phyloP scores from a whole-genome alignment of 2,888 invertebrate genomes.

The Aplocera efformata region DNA sequence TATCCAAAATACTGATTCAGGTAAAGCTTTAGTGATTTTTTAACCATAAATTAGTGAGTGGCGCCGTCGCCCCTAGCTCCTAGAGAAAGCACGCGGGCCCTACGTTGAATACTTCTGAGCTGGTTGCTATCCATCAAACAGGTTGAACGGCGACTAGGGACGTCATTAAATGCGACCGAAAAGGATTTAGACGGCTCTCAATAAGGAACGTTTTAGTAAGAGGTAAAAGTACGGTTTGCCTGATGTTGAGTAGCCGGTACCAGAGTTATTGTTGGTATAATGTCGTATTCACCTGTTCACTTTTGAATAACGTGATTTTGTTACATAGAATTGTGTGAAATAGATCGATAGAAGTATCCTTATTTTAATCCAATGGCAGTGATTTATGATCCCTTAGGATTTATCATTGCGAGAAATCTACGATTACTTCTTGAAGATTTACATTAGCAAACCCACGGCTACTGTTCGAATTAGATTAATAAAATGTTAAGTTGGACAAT shows the following conservation, averaged over 20 bases:
- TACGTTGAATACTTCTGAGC: conserved; percentile 15
- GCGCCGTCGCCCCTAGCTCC: not conserved
- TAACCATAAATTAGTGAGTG: too few relatives aligned
- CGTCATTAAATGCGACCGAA: conserved; percentile 75
- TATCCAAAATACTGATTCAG: too few relatives aligned
- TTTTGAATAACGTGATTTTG: not conserved
- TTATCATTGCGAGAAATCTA: too few relatives aligned
- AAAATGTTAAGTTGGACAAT: too few relatives aligned
- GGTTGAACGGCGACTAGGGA: conserved; percentile 50
- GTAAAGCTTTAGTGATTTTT: too few relatives aligned
- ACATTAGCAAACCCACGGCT: too few relatives aligned
- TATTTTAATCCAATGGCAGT: too few relatives aligned
- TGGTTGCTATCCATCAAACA: conserved; percentile 64
- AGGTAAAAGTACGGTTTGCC: conserved; percentile 49
- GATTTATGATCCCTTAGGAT: too few relatives aligned
- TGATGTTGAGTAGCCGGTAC: conserved; percentile 20
- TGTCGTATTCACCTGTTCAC: conserved; percentile 10
- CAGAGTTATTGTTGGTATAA: conserved; percentile 14
- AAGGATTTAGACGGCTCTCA: conserved; percentile 67
- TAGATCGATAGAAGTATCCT: too few relatives aligned
- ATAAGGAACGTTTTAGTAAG: conserved; percentile 61
- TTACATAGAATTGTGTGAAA: too few relatives aligned
- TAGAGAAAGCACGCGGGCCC: conserved; percentile 6
- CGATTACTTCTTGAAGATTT: too few relatives aligned
- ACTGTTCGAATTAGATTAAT: too few relatives aligned